Evolutionary conservation across 2,888 invertebrate genomes (phyloP), one percentile per base, ranked within the genome.

Genomic region (Lamellibrachia satsuma): DNA sequence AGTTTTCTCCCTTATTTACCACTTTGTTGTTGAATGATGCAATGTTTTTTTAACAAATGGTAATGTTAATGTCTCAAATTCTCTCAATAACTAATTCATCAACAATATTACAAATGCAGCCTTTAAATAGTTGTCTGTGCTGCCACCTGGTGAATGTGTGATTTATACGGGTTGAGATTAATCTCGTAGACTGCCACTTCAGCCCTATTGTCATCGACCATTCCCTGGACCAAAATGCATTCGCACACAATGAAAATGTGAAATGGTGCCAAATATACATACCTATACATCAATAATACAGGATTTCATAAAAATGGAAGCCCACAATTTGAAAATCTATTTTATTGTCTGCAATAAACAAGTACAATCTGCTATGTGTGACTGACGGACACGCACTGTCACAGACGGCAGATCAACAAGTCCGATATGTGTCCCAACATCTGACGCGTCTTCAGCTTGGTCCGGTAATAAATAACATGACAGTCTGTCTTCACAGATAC

Each of bases 381-480:
- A 22, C 75, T 75, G 75, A 22, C 22, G 75, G 75, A 22, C 75
- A 75, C 11, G 6, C 75, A 11, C 75, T 6, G 75, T 4, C 75
- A 22, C 75, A 75, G 15, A 9, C 75, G 75, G 75, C 75, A 75
- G 75, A 75, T 75, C 22, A 75, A 75, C 75, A 75, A 75, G 75
- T 75, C 22, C 75, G 75, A 75, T 75, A 75, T 75, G 75, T 75
- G 22, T 75, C 6, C 75, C 75, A 60, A 75, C 75, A n/a, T 75
- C 39, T 39, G 39, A 39, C 39, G n/a, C 75, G 75, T 75, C 75
- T 75, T 75, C 75, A 15, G 75, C n/a, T 75, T 75, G 75, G 75
- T 75, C 75, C 75, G 75, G 75, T 75, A 75, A 75, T 75, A 75
- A 75, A 75, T 75, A 75, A 75, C 75, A 75, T 22, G 75, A 75